Evolutionary conservation across 1,140 invertebrate genomes (phyloP).

Genomic region (Formica exsecta): DNA sequence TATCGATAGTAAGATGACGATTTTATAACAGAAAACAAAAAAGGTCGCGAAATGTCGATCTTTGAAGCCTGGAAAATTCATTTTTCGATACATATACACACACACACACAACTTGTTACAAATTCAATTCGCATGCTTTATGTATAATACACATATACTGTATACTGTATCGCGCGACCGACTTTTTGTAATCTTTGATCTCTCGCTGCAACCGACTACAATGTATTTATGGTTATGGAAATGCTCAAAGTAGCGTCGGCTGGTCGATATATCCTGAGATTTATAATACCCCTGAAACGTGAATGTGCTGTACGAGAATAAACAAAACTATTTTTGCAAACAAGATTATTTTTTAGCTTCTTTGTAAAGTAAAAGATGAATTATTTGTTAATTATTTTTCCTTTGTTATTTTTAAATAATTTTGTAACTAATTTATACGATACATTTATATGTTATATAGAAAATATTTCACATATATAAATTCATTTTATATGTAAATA

Average conservation of each 20-base stretch:
- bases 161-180: constrained; percentile 16
- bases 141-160: not conserved
- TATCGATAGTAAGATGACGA: too few relatives aligned
- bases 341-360: not conserved
- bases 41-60: too few relatives aligned
- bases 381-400: too few relatives aligned
- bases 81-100: too few relatives aligned
- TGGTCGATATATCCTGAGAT: constrained; percentile 15
- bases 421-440: too few relatives aligned
- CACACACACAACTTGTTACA: not conserved
- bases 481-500: too few relatives aligned
- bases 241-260: not conserved
- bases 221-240: constrained; percentile 25
- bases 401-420: too few relatives aligned
- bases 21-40: too few relatives aligned
- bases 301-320: not conserved
- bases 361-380: not conserved
- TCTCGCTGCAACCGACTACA: not conserved
- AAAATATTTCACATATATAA: too few relatives aligned
- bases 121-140: not conserved
- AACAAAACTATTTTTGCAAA: not conserved
- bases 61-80: too few relatives aligned
- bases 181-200: constrained; percentile 18
- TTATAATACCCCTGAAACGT: not conserved
- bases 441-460: too few relatives aligned